phyloP scores from a whole-genome alignment of 2,797 vertebrate genomes.

The Bradypus variegatus region DNA sequence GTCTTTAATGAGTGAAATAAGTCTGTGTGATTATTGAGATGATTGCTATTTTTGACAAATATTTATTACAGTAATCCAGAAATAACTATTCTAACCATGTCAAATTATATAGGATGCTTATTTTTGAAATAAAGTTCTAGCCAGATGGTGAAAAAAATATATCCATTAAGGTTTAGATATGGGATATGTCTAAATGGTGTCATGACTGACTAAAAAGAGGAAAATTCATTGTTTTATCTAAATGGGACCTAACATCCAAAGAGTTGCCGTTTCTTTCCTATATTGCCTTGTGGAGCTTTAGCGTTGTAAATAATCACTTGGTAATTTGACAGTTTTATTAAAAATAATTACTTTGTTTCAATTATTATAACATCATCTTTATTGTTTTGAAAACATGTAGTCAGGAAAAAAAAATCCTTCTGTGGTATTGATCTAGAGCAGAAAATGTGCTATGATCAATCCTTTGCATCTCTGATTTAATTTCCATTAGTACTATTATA shows the following conservation, averaged over 20 bases:
- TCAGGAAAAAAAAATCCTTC: neutral
- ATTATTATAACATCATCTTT: neutral
- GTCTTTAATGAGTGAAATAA: too few relatives aligned
- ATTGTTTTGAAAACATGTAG: conserved; percentile 12
- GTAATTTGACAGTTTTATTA: conserved; percentile 25
- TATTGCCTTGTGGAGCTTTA: neutral
- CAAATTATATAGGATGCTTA: too few relatives aligned
- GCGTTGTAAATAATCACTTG: neutral
- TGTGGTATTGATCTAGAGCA: conserved; percentile 6
- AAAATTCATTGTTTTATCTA: neutral
- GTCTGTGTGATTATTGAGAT: too few relatives aligned
- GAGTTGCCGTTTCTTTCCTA: neutral
- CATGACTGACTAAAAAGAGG: neutral
- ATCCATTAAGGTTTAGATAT: neutral
- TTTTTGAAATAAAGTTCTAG: too few relatives aligned
- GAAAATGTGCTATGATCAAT: neutral
- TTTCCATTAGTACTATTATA: conserved; percentile 50
- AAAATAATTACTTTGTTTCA: conserved; percentile 31
- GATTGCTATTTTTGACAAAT: too few relatives aligned
- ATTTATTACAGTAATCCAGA: too few relatives aligned
- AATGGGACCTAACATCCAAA: neutral
- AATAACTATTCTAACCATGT: too few relatives aligned
- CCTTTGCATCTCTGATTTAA: conserved; percentile 34
- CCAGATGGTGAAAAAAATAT: too few relatives aligned
- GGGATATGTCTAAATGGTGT: neutral